Evolutionary conservation across 2,888 invertebrate species (phyloP).

Genomic region (Eupithecia abbreviata): DNA sequence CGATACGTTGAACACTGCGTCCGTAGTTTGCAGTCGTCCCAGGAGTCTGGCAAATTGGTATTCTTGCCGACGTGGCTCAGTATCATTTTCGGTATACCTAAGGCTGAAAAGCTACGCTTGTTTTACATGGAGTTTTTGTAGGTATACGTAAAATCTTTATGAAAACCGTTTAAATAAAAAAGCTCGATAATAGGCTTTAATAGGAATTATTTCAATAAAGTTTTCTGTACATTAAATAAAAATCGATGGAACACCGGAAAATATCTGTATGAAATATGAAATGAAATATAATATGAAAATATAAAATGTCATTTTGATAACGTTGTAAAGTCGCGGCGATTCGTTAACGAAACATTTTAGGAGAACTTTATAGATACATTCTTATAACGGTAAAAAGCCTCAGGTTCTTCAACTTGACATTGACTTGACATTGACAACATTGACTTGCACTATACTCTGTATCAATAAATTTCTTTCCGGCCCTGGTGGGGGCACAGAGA

Average conservation of each 20-base stretch:
- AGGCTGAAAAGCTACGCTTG: background rate
- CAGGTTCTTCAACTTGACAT: too few species aligned
- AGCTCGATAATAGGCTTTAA: too few species aligned
- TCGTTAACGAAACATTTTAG: background rate
- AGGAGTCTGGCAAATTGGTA: constrained; percentile 43
- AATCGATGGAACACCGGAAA: background rate
- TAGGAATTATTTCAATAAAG: too few species aligned
- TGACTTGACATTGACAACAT: too few species aligned
- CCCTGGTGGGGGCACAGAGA: too few species aligned
- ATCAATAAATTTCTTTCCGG: too few species aligned
- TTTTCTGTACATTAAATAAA: background rate
- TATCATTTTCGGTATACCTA: background rate
- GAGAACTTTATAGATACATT: background rate
- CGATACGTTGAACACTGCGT: constrained; percentile 6
- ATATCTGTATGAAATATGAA: too few species aligned
- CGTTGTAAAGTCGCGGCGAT: background rate
- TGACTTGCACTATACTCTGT: background rate
- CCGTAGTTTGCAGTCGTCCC: constrained; percentile 26
- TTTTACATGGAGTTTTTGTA: too few species aligned
- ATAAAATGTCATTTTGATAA: background rate
- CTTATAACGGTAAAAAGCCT: background rate
- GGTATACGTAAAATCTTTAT: too few species aligned
- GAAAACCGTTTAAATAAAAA: too few species aligned
- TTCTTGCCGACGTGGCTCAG: background rate
- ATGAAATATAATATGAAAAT: too few species aligned